Conservation (phyloP, 1,140 invertebrate genomes). For the Drosophila seguyi region DNA sequence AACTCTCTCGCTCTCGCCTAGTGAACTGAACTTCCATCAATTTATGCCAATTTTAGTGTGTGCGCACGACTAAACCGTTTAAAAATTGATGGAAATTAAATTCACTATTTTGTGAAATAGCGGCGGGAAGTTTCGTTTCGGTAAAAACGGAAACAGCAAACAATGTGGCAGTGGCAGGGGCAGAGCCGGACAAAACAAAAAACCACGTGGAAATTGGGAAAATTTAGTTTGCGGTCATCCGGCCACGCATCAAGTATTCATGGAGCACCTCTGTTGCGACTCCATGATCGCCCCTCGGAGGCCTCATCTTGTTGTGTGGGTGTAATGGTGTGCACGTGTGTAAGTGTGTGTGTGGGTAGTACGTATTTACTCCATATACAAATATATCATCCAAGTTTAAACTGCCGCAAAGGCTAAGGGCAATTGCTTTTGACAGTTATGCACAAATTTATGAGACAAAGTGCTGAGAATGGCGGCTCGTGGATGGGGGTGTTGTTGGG, state of each 20-base stretch:
- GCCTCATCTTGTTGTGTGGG: conserved; percentile 17
- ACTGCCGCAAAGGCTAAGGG: conserved; percentile 81
- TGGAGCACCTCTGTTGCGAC: conserved; percentile 12
- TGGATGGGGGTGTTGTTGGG: conserved; percentile 1
- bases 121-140: conserved; percentile 10
- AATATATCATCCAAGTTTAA: conserved; percentile 83
- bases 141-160: conserved; percentile 32
- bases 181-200: conserved; percentile 20
- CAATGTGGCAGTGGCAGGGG: conserved; percentile 10
- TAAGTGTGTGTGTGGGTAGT: conserved; percentile 5
- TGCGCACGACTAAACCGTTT: conserved; percentile 45
- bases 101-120: conserved; percentile 41
- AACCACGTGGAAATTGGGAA: conserved; percentile 34
- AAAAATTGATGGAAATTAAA: conserved; percentile 55
- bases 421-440: conserved; percentile 83
- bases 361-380: conserved; percentile 66
- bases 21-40: conserved; percentile 34
- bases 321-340: conserved; percentile 18
- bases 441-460: conserved; percentile 82
- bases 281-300: conserved; percentile 47
- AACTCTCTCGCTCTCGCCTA: conserved; percentile 15
- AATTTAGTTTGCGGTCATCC: conserved; percentile 48
- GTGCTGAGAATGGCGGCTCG: conserved; percentile 54
- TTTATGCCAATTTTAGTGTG: conserved; percentile 48
- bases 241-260: conserved; percentile 45